Evolutionary conservation across 2,888 invertebrate genomes (phyloP), one percentile per base, ranked within the genome.

Genomic region (Platycnemis pennipes): DNA sequence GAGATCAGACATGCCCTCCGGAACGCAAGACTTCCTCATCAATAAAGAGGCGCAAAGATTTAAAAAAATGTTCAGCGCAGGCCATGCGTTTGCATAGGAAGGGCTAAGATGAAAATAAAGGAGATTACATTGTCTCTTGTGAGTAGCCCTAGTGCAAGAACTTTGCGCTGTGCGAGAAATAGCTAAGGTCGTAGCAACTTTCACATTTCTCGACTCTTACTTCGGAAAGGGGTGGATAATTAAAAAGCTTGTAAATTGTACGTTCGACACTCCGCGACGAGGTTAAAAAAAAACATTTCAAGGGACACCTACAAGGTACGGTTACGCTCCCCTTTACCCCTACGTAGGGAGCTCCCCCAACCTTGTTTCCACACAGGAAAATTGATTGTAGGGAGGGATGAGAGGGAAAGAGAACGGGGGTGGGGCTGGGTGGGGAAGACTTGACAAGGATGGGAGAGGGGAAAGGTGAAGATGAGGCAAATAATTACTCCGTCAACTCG

Each of bases 401-500:
- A 26, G 63, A 16, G 26, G 26, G 26, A 26, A 22, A 1, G 26
- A 63, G 26, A 63, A 63, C 63, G 26, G 77, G 77, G 31, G 13
- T 3, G 4, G 63, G 77, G 11, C 13, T n/a, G 13, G 5, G 77
- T 13, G 31, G 0, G 3, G 37, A 77, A 26, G 63, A 37, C 3
- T 37, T 77, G 77, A 77, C 77, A 77, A 77, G 77, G 77, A 77
- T 16, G 13, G 13, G 77, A 63, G 63, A 63, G 63, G 77, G 77
- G 37, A 77, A 77, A 77, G 77, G 77, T 77, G 77, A 77, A 77
- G 77, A 77, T 77, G 77, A 77, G 77, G n/a, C 77, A 77, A 77
- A 77, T 77, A 77, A 77, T 77, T 77, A 77, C 77, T 77, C 77
- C 77, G 77, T 77, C 77, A 77, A 77, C 77, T 77, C 77, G 37